A percentile compares a stretch with the other conserved stretches of the same genome.
phyloP scores from a whole-genome alignment of 2,888 invertebrate genomes.

The Tenodera sinensis region DNA sequence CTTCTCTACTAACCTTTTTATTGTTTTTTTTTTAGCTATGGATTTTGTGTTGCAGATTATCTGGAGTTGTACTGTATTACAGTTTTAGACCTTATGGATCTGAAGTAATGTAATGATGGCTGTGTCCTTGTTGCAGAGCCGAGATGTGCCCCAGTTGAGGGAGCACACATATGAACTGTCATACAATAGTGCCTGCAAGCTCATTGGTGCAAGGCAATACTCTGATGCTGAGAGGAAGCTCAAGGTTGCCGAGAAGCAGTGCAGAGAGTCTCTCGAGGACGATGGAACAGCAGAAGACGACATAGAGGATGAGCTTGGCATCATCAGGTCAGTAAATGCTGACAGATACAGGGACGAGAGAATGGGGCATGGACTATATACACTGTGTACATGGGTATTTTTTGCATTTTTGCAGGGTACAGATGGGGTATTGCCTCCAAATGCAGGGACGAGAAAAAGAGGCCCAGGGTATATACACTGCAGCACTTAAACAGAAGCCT shows the following conservation, averaged over 20 bases:
- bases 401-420: slow-evolving; percentile 63
- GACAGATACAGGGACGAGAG: too few relatives aligned
- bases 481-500: slow-evolving; percentile 82
- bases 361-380: too few relatives aligned
- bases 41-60: too few relatives aligned
- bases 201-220: slow-evolving; percentile 68
- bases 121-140: slow-evolving; percentile 41
- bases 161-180: slow-evolving; percentile 84
- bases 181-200: slow-evolving; percentile 85
- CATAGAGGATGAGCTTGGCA: slow-evolving; percentile 87
- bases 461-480: slow-evolving; percentile 76
- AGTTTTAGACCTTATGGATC: too few relatives aligned
- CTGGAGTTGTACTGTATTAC: too few relatives aligned
- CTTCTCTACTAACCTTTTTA: too few relatives aligned
- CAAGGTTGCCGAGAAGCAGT: slow-evolving; percentile 77
- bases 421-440: slow-evolving; percentile 85
- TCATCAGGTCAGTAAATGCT: slow-evolving; percentile 74
- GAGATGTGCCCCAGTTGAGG: slow-evolving; percentile 52
- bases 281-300: slow-evolving; percentile 91
- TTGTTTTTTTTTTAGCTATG: too few relatives aligned
- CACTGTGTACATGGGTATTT: too few relatives aligned
- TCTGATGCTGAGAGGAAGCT: slow-evolving; percentile 78
- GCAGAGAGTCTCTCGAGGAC: slow-evolving; percentile 79
- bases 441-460: slow-evolving; percentile 82
- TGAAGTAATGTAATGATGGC: too few relatives aligned